Conservation (phyloP, 1,140 invertebrate genomes). For the Trypoxylus dichotomus region DNA sequence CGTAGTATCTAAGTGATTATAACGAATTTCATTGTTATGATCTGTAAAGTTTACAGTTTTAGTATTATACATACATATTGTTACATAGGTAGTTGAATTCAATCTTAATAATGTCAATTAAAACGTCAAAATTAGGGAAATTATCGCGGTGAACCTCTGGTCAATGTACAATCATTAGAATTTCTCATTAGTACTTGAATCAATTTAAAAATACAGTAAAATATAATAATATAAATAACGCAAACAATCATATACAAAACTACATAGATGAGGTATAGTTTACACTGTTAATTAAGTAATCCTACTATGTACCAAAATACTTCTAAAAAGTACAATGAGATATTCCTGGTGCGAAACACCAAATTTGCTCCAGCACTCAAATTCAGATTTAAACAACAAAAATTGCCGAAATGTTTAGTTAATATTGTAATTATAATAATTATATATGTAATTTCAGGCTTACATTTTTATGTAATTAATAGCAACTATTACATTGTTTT, state of each 20-base stretch:
- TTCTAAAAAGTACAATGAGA: too few relatives aligned
- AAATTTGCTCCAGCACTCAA: too few relatives aligned
- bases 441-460: too few relatives aligned
- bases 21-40: constrained; percentile 2
- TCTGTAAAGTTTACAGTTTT: constrained; percentile 1
- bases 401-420: too few relatives aligned
- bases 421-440: too few relatives aligned
- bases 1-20: neutral
- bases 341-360: too few relatives aligned
- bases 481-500: too few relatives aligned
- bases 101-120: constrained; percentile 21
- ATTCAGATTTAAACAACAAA: too few relatives aligned
- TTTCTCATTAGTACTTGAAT: neutral
- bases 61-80: constrained; percentile 4
- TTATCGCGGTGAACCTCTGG: neutral
- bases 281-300: neutral
- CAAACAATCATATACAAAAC: neutral
- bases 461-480: too few relatives aligned
- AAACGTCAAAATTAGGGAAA: constrained; percentile 15
- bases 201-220: neutral
- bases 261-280: neutral
- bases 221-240: neutral
- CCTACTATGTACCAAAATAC: neutral
- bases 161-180: constrained; percentile 17
- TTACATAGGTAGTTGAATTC: neutral